Percentiles rank a stretch among this genome's conserved stretches.
These are phyloP conservation scores for Oryzias sinensis DNA, from an alignment of 2,797 vertebrate species.

Conservation along the genomic window DNA sequence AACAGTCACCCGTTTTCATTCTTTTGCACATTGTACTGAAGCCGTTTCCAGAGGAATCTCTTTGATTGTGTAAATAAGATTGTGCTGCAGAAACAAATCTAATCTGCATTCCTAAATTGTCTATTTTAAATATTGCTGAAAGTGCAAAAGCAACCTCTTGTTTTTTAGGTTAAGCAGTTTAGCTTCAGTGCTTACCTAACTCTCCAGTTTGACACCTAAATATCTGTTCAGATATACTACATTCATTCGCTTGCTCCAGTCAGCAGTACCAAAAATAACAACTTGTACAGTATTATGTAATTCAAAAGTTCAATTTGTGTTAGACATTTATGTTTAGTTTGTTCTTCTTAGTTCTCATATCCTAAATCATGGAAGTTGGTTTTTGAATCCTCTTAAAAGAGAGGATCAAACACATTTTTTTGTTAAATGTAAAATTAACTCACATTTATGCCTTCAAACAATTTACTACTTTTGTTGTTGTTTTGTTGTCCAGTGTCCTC, in stretches of 20 bases:
- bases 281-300: background rate
- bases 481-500: slow-evolving; percentile 76
- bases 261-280: background rate
- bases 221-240: background rate
- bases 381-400: too few relatives aligned
- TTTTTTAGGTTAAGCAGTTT: too few relatives aligned
- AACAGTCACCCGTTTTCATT: too few relatives aligned
- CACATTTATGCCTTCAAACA: slow-evolving; percentile 6
- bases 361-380: too few relatives aligned
- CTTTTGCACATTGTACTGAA: too few relatives aligned
- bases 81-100: too few relatives aligned
- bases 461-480: slow-evolving; percentile 1
- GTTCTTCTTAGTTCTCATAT: background rate
- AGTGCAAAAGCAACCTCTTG: too few relatives aligned
- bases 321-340: background rate
- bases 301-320: background rate
- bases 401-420: background rate
- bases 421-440: background rate
- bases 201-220: background rate
- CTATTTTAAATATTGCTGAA: too few relatives aligned
- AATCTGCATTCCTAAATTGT: too few relatives aligned
- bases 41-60: too few relatives aligned
- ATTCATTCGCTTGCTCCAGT: background rate
- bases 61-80: too few relatives aligned
- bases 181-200: background rate